Evolutionary conservation across 92 coral and sea anemone species (phyloP).

Genomic region (Virgularia gustaviana): DNA sequence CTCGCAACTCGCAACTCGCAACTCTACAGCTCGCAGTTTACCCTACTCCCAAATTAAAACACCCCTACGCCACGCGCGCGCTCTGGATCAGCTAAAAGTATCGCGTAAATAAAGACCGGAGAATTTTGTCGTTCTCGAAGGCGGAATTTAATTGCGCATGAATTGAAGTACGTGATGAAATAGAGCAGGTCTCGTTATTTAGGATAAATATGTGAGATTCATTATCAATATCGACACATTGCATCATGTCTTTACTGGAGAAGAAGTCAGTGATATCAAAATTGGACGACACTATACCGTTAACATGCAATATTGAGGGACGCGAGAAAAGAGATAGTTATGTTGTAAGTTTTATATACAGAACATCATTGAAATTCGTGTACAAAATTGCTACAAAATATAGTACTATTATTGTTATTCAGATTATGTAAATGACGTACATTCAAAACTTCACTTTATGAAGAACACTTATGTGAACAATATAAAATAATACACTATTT

Average conservation of each 20-base stretch:
- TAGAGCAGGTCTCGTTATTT: not conserved
- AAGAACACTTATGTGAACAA: too few species aligned
- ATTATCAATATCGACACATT: not conserved
- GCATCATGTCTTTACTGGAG: slow-evolving; percentile 61
- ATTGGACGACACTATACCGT: slow-evolving; percentile 77
- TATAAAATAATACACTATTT: too few species aligned
- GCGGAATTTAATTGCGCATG: not conserved
- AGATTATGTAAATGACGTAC: too few species aligned
- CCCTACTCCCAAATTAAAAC: too few species aligned
- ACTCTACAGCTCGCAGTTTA: too few species aligned
- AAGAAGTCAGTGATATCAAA: slow-evolving; percentile 39
- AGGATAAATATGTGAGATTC: not conserved
- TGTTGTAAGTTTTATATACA: slow-evolving; percentile 73
- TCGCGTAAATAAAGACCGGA: slow-evolving; percentile 10
- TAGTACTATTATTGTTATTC: not conserved
- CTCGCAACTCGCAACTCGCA: too few species aligned
- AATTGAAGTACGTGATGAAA: not conserved
- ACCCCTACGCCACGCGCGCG: too few species aligned
- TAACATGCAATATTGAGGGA: slow-evolving; percentile 81
- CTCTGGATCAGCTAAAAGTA: too few species aligned
- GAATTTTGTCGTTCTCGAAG: not conserved
- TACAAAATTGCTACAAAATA: not conserved
- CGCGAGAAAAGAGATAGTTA: slow-evolving; percentile 77
- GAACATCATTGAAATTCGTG: too few species aligned
- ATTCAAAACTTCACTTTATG: too few species aligned